Evolutionary conservation across 2,113 vertebrate genomes (phyloP).

Genomic region (Archocentrus centrarchus): DNA sequence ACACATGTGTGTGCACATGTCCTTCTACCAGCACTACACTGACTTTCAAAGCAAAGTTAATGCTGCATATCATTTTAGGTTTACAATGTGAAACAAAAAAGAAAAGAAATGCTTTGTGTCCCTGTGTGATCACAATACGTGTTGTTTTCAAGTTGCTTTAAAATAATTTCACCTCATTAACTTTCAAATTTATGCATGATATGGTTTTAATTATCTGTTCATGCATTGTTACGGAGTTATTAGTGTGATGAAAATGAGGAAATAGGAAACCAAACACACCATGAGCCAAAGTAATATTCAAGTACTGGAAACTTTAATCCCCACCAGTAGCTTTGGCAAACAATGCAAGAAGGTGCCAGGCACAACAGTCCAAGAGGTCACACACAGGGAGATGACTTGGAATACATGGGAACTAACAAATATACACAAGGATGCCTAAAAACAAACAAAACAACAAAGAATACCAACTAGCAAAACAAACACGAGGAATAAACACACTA

Average conservation of each 20-base stretch:
- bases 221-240: not conserved
- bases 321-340: fast-evolving
- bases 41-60: conserved; percentile 11
- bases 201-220: not conserved
- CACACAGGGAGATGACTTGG: not conserved
- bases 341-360: not conserved
- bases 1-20: not conserved
- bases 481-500: not conserved
- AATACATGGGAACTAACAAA: not conserved
- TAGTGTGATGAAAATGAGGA: not conserved
- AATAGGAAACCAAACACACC: not conserved
- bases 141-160: too few species aligned
- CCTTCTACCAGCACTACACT: not conserved
- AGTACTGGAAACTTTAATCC: not conserved
- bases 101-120: too few species aligned
- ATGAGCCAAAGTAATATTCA: not conserved
- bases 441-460: not conserved
- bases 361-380: not conserved
- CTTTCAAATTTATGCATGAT: not conserved
- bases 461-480: not conserved
- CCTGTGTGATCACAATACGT: not conserved
- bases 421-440: not conserved
- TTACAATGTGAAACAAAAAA: not conserved
- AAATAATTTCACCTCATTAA: not conserved
- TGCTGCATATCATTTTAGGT: not conserved